Conservation (phyloP, 2,113 vertebrate species). For the Marmota monax region DNA sequence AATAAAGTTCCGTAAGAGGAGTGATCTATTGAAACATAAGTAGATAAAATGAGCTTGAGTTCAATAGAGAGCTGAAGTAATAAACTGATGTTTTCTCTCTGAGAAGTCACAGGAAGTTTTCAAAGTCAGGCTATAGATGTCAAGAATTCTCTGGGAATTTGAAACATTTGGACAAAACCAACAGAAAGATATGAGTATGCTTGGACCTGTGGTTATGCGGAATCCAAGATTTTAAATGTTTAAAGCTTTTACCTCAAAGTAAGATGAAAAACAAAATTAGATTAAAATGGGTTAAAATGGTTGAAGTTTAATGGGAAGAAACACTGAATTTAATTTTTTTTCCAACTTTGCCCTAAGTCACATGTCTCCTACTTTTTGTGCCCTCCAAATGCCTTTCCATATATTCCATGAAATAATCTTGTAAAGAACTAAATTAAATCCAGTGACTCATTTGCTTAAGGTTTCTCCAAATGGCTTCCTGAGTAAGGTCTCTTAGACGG, state of each 20-base stretch:
- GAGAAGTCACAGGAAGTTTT: background rate
- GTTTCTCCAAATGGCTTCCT: background rate
- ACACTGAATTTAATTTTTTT: slow-evolving; percentile 38
- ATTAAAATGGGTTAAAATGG: background rate
- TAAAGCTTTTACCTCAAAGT: background rate
- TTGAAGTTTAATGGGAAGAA: slow-evolving; percentile 14
- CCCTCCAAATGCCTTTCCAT: background rate
- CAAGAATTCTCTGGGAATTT: background rate
- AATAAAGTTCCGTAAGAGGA: background rate
- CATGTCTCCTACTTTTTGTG: background rate
- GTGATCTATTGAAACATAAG: background rate
- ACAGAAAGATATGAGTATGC: background rate
- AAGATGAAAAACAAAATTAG: slow-evolving; percentile 15
- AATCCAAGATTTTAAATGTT: background rate
- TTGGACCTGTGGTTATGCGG: background rate
- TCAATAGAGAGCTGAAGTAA: background rate
- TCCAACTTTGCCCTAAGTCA: background rate
- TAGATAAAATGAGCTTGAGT: background rate
- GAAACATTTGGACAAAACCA: background rate
- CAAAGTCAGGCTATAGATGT: background rate
- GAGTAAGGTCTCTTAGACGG: background rate
- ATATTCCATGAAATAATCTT: background rate
- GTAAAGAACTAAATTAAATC: background rate
- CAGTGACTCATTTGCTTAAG: background rate
- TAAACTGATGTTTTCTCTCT: background rate